Conservation (phyloP, 2,797 vertebrate genomes). For the Melanotaenia trifasciata region DNA sequence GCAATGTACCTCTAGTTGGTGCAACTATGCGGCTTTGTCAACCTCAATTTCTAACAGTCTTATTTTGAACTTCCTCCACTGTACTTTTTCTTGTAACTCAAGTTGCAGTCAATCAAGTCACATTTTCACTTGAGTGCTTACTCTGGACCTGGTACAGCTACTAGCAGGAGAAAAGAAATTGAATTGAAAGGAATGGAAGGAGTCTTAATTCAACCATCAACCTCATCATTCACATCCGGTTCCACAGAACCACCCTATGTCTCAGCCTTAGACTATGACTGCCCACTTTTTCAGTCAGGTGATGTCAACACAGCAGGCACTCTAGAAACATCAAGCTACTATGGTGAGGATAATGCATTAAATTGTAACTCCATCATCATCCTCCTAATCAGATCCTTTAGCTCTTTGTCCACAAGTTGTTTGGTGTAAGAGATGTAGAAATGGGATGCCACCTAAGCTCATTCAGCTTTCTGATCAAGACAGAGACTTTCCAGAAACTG, state of each 20-base stretch:
- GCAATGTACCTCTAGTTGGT: too few species aligned
- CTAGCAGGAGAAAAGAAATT: too few species aligned
- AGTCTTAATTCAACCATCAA: background rate
- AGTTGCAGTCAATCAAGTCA: too few species aligned
- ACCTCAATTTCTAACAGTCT: too few species aligned
- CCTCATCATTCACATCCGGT: background rate
- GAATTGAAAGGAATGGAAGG: background rate
- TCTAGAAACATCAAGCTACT: background rate
- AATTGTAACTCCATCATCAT: background rate
- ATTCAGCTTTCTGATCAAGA: background rate
- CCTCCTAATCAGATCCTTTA: background rate
- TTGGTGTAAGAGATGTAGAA: background rate
- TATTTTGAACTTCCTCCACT: too few species aligned
- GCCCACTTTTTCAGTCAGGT: background rate
- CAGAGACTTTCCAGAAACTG: background rate
- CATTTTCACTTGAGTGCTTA: too few species aligned
- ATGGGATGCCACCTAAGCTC: background rate
- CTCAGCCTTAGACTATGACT: background rate
- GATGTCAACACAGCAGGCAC: background rate
- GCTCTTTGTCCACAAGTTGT: background rate
- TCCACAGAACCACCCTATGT: background rate
- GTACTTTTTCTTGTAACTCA: too few species aligned
- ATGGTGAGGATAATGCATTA: background rate
- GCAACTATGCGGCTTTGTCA: too few species aligned
- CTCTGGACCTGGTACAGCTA: too few species aligned